Conservation (phyloP, 1,140 invertebrate species). For the Drosophila rhopaloa region DNA sequence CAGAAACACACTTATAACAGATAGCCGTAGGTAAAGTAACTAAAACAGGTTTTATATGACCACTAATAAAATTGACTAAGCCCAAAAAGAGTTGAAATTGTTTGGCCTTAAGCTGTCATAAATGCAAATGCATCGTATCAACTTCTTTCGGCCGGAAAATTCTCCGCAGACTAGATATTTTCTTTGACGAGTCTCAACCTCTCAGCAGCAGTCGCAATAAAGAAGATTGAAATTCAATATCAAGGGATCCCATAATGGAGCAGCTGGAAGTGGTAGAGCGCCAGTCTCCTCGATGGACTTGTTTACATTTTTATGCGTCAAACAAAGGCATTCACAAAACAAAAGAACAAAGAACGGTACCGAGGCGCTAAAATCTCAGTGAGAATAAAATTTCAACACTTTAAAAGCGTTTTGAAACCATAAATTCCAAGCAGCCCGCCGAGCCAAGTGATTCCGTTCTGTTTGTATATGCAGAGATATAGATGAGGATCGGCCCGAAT, state of each 20-base stretch:
- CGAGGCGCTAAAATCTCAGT: slow-evolving; percentile 57
- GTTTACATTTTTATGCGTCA: slow-evolving; percentile 63
- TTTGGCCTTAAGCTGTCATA: slow-evolving; percentile 20
- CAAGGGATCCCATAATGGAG: slow-evolving; percentile 16
- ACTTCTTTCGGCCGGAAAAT: slow-evolving; percentile 19
- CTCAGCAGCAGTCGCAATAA: slow-evolving; percentile 46
- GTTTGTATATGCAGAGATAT: slow-evolving; percentile 6
- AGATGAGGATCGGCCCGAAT: slow-evolving; percentile 29
- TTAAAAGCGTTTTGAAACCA: slow-evolving; percentile 62
- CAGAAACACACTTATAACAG: slow-evolving; percentile 20
- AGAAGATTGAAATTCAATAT: slow-evolving; percentile 66
- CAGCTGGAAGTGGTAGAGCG: slow-evolving; percentile 27
- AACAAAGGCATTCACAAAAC: slow-evolving; percentile 43
- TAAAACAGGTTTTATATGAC: slow-evolving; percentile 13
- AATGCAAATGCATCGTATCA: slow-evolving; percentile 45
- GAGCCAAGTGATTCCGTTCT: slow-evolving; percentile 21
- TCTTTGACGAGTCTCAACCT: slow-evolving; percentile 17
- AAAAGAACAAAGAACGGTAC: slow-evolving; percentile 42
- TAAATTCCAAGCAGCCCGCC: slow-evolving; percentile 55
- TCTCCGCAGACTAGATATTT: slow-evolving; percentile 8
- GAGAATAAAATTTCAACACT: slow-evolving; percentile 75
- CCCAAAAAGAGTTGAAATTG: not conserved
- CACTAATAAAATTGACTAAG: slow-evolving; percentile 28
- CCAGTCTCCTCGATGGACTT: slow-evolving; percentile 54
- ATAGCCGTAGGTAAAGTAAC: slow-evolving; percentile 20